Evolutionary conservation across 2,888 invertebrate species (phyloP).

Genomic region (Acronicta leporina): DNA sequence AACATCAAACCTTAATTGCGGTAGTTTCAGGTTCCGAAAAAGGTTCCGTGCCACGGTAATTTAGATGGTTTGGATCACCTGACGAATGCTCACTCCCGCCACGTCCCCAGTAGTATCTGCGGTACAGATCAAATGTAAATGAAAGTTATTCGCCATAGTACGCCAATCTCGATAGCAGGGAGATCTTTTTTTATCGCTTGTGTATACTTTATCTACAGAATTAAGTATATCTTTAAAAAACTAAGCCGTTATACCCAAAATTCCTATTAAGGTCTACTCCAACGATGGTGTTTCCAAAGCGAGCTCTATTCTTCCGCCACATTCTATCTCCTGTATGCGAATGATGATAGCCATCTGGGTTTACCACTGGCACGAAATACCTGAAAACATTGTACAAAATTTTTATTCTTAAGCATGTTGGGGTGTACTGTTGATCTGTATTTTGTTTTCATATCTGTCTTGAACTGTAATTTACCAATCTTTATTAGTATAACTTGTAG

Average conservation of each 20-base stretch:
- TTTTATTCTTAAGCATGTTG: background rate
- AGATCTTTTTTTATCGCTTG: too few species aligned
- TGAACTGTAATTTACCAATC: conserved; percentile 91
- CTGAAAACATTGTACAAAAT: conserved; percentile 65
- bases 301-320: conserved; percentile 93
- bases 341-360: conserved; percentile 96
- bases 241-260: conserved; percentile 88
- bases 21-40: conserved; percentile 83
- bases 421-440: too few species aligned
- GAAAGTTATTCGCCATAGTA: too few species aligned
- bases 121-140: too few species aligned
- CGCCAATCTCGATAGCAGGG: too few species aligned
- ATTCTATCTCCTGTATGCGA: conserved; percentile 93
- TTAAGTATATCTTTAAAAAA: too few species aligned
- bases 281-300: conserved; percentile 85
- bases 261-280: conserved; percentile 96
- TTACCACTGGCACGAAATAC: conserved; percentile 92
- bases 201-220: too few species aligned
- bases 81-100: conserved; percentile 59
- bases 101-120: conserved; percentile 74
- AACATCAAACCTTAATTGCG: conserved; percentile 76
- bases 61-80: conserved; percentile 74
- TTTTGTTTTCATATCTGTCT: background rate
- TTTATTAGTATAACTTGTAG: conserved; percentile 92
- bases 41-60: conserved; percentile 75